Percentiles rank a stretch among this genome's conserved stretches.
phyloP scores from a whole-genome alignment of 2,888 invertebrate genomes.

The Nemoura dubitans region DNA sequence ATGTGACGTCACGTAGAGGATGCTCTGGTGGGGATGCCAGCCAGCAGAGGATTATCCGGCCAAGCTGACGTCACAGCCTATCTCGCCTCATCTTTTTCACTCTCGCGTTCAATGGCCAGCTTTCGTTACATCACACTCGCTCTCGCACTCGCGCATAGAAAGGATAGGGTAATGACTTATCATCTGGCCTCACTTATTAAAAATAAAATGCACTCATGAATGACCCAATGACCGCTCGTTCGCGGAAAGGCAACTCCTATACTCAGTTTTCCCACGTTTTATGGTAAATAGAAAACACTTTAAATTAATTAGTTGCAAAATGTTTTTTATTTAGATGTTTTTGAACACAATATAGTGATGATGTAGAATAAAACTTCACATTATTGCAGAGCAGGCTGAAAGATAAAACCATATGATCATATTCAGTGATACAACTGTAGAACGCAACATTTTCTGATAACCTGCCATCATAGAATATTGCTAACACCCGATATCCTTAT shows the following conservation, averaged over 20 bases:
- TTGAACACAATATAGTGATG: constrained; percentile 7
- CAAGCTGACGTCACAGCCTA: constrained; percentile 47
- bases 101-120: constrained; percentile 62
- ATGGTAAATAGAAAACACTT: not conserved
- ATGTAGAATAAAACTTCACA: constrained; percentile 2
- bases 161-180: constrained; percentile 62
- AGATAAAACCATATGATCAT: not conserved
- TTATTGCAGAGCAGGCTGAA: not conserved
- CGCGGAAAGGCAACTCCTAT: not conserved
- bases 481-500: not conserved
- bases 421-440: too few relatives aligned
- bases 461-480: not conserved
- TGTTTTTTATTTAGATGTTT: not conserved
- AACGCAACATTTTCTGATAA: not conserved
- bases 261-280: not conserved
- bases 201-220: constrained; percentile 46
- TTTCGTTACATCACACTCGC: constrained; percentile 58
- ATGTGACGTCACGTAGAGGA: constrained; percentile 47
- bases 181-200: constrained; percentile 50
- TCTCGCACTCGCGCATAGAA: constrained; percentile 44
- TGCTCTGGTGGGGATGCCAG: constrained; percentile 32
- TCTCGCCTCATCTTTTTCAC: constrained; percentile 48
- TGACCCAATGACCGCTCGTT: constrained; percentile 48
- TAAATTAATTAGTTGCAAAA: not conserved
- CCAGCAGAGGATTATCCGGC: constrained; percentile 27